A percentile compares a stretch with the other conserved stretches of the same genome.
Evolutionary conservation across 2,888 invertebrate genomes (phyloP).

Genomic region (Apodemia zela): DNA sequence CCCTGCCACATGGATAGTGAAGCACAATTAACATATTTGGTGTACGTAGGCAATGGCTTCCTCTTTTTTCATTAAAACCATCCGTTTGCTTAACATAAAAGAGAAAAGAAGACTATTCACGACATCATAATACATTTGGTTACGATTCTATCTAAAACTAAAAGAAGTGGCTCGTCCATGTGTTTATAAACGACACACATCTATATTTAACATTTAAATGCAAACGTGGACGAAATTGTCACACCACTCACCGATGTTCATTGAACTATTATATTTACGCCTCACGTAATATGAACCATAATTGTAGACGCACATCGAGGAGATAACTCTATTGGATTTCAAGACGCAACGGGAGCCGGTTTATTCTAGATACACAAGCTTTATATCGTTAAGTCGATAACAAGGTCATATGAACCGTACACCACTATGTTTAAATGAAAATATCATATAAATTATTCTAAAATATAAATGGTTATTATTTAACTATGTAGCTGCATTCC

Average conservation of each 20-base stretch:
- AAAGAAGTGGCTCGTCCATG: not conserved
- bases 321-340: conserved; percentile 2
- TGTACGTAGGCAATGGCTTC: too few species aligned
- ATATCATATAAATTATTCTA: not conserved
- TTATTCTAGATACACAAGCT: conserved; percentile 20
- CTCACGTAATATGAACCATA: conserved; percentile 11
- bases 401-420: conserved; percentile 19
- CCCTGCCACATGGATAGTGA: too few species aligned
- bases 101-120: too few species aligned
- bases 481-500: not conserved
- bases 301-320: not conserved
- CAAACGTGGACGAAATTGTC: conserved; percentile 1
- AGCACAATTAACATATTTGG: too few species aligned
- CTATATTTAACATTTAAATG: conserved; percentile 5
- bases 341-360: conserved; percentile 16
- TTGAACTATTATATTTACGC: conserved; percentile 1
- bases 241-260: not conserved
- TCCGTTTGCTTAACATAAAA: too few species aligned
- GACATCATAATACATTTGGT: not conserved
- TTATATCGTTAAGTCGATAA: conserved; percentile 19
- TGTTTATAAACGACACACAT: not conserved
- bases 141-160: not conserved
- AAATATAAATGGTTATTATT: not conserved
- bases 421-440: conserved; percentile 12
- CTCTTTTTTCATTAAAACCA: too few species aligned